Base-by-base conservation (phyloP, 2,888 invertebrate genomes). In the Tetheella fluctuosa region DNA sequence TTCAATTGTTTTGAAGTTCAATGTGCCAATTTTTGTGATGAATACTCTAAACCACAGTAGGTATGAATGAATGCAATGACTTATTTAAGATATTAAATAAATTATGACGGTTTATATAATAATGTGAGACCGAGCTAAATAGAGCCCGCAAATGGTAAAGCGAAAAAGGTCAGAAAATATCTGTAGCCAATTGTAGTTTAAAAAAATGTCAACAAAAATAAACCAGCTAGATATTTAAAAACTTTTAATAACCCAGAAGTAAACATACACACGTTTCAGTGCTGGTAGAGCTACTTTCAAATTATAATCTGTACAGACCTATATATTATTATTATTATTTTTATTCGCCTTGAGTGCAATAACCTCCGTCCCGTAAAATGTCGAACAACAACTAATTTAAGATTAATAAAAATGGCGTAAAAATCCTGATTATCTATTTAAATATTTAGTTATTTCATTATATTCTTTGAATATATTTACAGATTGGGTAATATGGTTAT, bases 1-100 rank as follows among this genome's bases (percentile, higher is more conserved):
- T 48, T 48, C 48, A 20, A 48, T 48, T 48, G 20, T 48, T 48
- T 48, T 2, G 17, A 6, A 48, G 48, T 48, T 48, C 48, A 48
- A 48, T 20, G 48, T 48, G 20, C 48, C 20, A 48, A 48, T 48
- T 48, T 10, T 48, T 10, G n/a, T 48, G 48, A 48, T 48, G 20
- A 48, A 48, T 48, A 20, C 39, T n/a, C 39, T 1, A n/a, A 39
- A 37, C 4, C 15, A 2, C 1, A 37, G 2, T 34, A 12, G n/a
- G 25, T n/a, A 10, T 10, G n/a, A 30, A 34, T 34, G 34, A 13
- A 6, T 34, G 8, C 34, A 13, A 30, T 30, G 8, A 30, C 7
- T 13, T 34, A 6, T 7, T 34, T 34, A 34, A 34, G 13, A 34
- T 34, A 2, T 4, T 34, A 34, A 12, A 4, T 10, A 8, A 30